Base-by-base conservation (phyloP, 1,140 invertebrate genomes). In the Pseudomyrmex pallidus region DNA sequence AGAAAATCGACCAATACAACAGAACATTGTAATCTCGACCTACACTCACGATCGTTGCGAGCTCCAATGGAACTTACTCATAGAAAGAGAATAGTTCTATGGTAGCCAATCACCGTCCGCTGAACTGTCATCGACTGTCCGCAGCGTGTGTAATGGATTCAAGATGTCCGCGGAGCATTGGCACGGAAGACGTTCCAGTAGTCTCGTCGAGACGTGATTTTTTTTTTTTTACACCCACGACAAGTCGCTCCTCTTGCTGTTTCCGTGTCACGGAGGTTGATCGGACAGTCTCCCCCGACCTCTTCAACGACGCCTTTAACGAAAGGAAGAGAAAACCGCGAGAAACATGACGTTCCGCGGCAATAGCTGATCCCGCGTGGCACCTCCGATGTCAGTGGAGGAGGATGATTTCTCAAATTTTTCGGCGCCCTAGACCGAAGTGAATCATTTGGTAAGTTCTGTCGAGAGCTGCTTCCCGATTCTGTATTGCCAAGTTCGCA, bases 341-440 rank as follows among this genome's bases (percentile, higher is more conserved):
- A 83, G 25, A 54, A 86, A 85, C 82, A 90, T 89, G 83, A 57
- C 66, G 85, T 50, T 74, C 56, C 48, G 68, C 54, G 73, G 87
- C 76, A 85, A 48, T 78, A 88, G 89, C 84, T 90, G 88, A 90
- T 82, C 62, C n/a, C 50, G 44, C 63, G 52, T 73, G 50, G 50
- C 57, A 72, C 57, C 85, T 86, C 62, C 84, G 68, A 84, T 86
- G 63, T 82, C 61, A 84, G 54, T 80, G 35, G 63, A 74, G 83
- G 87, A 90, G 82, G 83, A 90, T 87, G 89, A 88, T 85, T 68
- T 73, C 67, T 74, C 77, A 76, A 84, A 80, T 83, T 87, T 87
- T 77, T 22, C 63, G 87, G 84, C 89, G 86, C 83, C 74, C 78
- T 62, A 87, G 67, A 90, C 72, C 59, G 61, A 78, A 56, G 70